Conservation (phyloP, 2,113 vertebrate species). For the Panurus biarmicus region DNA sequence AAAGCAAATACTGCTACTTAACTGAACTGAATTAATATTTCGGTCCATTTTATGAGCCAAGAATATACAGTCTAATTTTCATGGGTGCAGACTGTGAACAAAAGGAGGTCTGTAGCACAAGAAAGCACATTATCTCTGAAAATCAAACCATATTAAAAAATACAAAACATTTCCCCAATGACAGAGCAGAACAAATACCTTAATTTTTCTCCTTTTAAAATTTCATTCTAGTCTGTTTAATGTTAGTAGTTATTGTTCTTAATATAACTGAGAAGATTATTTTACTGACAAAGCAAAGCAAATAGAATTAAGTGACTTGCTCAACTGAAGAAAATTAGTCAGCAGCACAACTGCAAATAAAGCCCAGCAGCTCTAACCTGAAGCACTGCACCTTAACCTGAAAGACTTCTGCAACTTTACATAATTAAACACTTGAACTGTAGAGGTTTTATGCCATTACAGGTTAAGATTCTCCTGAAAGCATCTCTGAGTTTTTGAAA, state of each 20-base stretch:
- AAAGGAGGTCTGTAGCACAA: not conserved
- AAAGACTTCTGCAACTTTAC: not conserved
- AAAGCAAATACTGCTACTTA: not conserved
- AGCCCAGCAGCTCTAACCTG: not conserved
- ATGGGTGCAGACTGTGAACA: not conserved
- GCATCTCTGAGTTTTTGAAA: not conserved
- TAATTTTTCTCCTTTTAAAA: not conserved
- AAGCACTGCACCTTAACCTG: not conserved
- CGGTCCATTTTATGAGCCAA: not conserved
- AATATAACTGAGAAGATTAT: not conserved
- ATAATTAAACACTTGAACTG: not conserved
- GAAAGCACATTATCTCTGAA: not conserved
- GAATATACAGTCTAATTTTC: conserved; percentile 15
- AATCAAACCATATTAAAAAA: not conserved
- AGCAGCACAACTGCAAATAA: not conserved
- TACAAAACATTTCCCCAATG: not conserved
- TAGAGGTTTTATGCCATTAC: not conserved
- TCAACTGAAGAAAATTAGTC: not conserved
- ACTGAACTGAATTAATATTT: not conserved
- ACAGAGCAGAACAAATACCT: not conserved
- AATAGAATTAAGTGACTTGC: not conserved
- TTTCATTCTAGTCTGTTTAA: not conserved
- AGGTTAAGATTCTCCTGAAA: not conserved
- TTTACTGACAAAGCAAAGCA: not conserved
- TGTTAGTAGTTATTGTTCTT: not conserved